A percentile compares a stretch with the other conserved stretches of the same genome.
Conservation (phyloP, 2,888 invertebrate species). For the Sialis fuliginosa region DNA sequence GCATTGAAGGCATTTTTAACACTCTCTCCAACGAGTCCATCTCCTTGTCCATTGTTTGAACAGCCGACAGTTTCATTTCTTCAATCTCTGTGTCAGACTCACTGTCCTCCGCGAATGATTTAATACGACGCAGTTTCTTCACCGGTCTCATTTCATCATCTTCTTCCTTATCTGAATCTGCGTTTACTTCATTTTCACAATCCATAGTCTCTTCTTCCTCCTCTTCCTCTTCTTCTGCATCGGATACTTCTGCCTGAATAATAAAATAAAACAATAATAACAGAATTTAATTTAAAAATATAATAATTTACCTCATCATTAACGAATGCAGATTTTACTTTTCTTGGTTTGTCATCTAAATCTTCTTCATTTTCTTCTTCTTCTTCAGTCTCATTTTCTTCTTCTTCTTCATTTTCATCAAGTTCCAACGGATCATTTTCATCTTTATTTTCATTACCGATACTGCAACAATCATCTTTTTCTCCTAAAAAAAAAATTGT, state of each 20-base stretch:
- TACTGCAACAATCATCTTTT: slow-evolving; percentile 10
- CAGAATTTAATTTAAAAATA: too few relatives aligned
- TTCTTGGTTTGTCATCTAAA: slow-evolving; percentile 27
- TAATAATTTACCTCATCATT: slow-evolving; percentile 17
- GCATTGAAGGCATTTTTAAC: too few relatives aligned
- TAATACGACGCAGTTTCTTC: slow-evolving; percentile 9
- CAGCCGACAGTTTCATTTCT: slow-evolving; percentile 8
- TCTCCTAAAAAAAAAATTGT: slow-evolving; percentile 8
- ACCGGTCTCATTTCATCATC: not conserved
- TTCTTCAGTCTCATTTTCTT: slow-evolving; percentile 24
- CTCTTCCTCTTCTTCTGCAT: slow-evolving; percentile 10
- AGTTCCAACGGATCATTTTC: slow-evolving; percentile 12
- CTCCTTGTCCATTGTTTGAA: not conserved
- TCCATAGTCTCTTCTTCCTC: slow-evolving; percentile 8
- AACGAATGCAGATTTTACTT: slow-evolving; percentile 17
- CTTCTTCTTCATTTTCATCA: slow-evolving; percentile 20
- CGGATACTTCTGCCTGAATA: slow-evolving; percentile 4
- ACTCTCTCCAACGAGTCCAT: not conserved
- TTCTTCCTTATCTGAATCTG: slow-evolving; percentile 3
- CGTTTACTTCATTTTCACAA: slow-evolving; percentile 9
- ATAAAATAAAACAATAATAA: not conserved
- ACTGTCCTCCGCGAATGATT: slow-evolving; percentile 15
- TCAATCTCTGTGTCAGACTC: slow-evolving; percentile 8
- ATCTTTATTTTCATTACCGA: not conserved
- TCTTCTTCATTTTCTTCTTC: slow-evolving; percentile 33